Evolutionary conservation across 2,797 vertebrate species (phyloP), one percentile per base, ranked within the genome.

Genomic region (Neosalanx taihuensis): DNA sequence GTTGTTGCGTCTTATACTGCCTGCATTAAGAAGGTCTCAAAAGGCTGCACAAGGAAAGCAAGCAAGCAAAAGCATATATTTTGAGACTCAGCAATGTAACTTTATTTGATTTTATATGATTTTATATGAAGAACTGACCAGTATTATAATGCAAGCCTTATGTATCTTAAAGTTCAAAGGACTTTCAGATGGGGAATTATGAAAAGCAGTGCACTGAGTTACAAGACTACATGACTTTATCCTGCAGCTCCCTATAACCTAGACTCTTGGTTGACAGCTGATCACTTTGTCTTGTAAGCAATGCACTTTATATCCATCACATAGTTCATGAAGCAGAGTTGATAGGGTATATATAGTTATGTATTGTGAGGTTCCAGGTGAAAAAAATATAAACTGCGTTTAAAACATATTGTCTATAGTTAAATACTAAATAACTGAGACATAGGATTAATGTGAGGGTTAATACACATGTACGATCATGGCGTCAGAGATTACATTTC

Each of bases 181-280:
- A 53, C 51, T 29, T n/a, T 60, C 58, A 60, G 26, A 26, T 26
- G 9, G 23, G 58, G 9, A 60, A 60, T 23, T 20, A 20, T 29
- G 29, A 29, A 29, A 12, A 23, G 58, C 20, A 60, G 26, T 60
- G 23, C 9, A 29, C 12, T 60, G 20, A 20, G 20, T 10, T 20
- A 29, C 26, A 29, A 60, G 23, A 20, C 58, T 29, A 29, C 18
- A 56, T 17, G 51, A 56, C 51, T 60, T 6, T 6, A 13, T 10
- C 58, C 58, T 60, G 58, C 58, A 60, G 58, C 58, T 29, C 58
- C n/a, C 20, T 60, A 20, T 13, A 60, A 60, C 58, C 23, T 13
- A n/a, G 51, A 56, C 51, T 56, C 51, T 56, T 56, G 18, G 15
- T n/a, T 56, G 18, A 56, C 51, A 56, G 51, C 51, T 56, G 51